These are phyloP conservation scores for Chelon auratus DNA, from an alignment of 2,797 vertebrate species.

Conservation along the genomic window DNA sequence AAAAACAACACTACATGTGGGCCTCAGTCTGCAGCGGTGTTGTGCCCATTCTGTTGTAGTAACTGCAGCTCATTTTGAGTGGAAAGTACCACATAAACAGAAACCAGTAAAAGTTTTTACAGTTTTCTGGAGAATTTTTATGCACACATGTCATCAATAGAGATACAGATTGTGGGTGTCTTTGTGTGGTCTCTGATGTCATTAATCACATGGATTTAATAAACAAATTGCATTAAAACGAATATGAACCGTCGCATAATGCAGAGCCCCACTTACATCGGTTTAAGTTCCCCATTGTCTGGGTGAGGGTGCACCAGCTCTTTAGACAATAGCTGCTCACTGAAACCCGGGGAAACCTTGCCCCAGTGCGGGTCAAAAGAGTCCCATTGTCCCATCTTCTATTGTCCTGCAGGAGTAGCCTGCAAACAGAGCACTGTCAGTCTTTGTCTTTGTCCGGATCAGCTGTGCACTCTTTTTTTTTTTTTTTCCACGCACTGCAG, in stretches of 20 bases:
- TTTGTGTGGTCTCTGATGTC: constrained; percentile 27
- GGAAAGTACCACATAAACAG: constrained; percentile 30
- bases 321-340: constrained; percentile 78
- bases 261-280: constrained; percentile 58
- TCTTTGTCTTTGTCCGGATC: constrained; percentile 82
- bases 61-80: constrained; percentile 11
- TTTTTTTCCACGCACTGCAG: constrained; percentile 57
- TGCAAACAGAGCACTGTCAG: constrained; percentile 81
- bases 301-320: constrained; percentile 64
- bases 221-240: constrained; percentile 18
- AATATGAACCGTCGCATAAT: constrained; percentile 46
- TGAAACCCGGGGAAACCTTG: constrained; percentile 73
- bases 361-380: constrained; percentile 76
- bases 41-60: not conserved
- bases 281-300: constrained; percentile 75
- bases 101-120: constrained; percentile 53
- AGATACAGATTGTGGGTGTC: constrained; percentile 4
- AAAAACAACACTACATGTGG: constrained; percentile 27
- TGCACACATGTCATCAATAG: constrained; percentile 21
- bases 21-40: not conserved
- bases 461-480: constrained; percentile 66
- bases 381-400: constrained; percentile 80
- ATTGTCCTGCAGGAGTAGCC: constrained; percentile 83
- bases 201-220: constrained; percentile 10
- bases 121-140: constrained; percentile 47